phyloP scores from a whole-genome alignment of 2,113 vertebrate genomes.

The Oreocharis arfaki region DNA sequence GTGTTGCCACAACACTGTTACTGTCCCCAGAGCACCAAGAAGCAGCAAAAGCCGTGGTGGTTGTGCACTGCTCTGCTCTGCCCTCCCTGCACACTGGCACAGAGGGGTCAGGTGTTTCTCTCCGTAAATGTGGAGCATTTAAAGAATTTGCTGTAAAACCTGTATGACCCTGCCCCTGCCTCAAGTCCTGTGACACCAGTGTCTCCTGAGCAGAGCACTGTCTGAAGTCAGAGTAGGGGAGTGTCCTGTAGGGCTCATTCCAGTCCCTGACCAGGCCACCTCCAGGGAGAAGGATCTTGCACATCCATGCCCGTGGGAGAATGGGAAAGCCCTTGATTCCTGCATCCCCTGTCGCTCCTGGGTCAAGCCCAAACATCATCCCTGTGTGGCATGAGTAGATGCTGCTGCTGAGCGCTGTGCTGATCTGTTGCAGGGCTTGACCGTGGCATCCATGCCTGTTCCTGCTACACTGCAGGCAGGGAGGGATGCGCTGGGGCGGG shows the following conservation, averaged over 20 bases:
- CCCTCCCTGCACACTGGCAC: neutral
- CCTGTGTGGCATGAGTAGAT: neutral
- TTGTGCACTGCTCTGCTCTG: neutral
- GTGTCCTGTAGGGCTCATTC: neutral
- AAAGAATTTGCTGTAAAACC: neutral
- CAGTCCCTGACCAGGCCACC: neutral
- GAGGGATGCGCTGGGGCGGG: neutral
- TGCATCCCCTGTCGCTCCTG: neutral
- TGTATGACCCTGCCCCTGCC: neutral
- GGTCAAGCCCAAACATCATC: neutral
- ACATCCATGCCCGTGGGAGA: rapidly evolving
- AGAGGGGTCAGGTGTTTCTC: neutral
- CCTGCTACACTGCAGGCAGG: neutral
- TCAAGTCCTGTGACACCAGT: rapidly evolving
- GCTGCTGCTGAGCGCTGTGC: neutral
- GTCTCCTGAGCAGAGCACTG: neutral
- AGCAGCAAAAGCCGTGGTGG: neutral
- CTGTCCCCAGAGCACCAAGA: neutral
- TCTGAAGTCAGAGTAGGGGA: neutral
- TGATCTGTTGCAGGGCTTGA: neutral
- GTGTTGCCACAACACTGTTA: neutral
- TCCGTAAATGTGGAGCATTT: neutral
- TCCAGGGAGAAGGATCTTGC: neutral
- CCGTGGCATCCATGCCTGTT: rapidly evolving
- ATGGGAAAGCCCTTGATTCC: neutral